Percentiles rank a stretch among this genome's conserved stretches.
phyloP scores from a whole-genome alignment of 1,140 invertebrate species.

The Ceratina australensis region DNA sequence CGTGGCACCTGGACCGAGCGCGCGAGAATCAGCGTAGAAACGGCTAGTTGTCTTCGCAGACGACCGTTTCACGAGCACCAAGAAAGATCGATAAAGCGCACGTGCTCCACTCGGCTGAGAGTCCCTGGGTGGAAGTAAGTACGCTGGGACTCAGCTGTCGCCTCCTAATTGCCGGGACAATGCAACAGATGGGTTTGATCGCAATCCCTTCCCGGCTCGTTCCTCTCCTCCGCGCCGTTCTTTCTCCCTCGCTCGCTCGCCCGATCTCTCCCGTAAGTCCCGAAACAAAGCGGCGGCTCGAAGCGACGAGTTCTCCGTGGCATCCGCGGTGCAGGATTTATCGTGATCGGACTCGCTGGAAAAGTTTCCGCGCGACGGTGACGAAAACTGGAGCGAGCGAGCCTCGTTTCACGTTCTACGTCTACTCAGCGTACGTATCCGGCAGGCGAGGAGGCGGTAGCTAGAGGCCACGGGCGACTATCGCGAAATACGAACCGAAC shows the following conservation, averaged over 20 bases:
- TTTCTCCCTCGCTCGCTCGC: slow-evolving; percentile 4
- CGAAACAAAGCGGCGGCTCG: no score
- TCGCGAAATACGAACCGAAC: slow-evolving; percentile 65
- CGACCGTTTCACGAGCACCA: slow-evolving; percentile 53
- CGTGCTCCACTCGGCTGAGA: slow-evolving; percentile 73
- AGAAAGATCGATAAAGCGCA: slow-evolving; percentile 73
- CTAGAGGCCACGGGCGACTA: slow-evolving; percentile 49
- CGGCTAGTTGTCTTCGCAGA: slow-evolving; percentile 55
- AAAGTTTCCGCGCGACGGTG: neutral
- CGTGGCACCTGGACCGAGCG: slow-evolving; percentile 38
- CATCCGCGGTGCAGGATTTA: no score
- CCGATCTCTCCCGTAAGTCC: neutral
- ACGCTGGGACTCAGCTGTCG: slow-evolving; percentile 79
- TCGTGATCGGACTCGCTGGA: no score
- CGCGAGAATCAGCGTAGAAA: slow-evolving; percentile 19
- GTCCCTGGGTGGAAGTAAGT: slow-evolving; percentile 77
- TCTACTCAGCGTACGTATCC: no score
- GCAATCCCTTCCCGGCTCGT: slow-evolving; percentile 71
- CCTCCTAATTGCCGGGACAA: slow-evolving; percentile 80
- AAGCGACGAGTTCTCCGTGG: no score
- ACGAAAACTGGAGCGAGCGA: slow-evolving; percentile 15
- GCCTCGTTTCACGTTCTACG: neutral
- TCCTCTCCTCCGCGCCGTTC: slow-evolving; percentile 55
- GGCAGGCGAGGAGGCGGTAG: slow-evolving; percentile 1
- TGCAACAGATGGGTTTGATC: slow-evolving; percentile 81